phyloP scores from a whole-genome alignment of 2,888 invertebrate genomes.

The Sialis fuliginosa region DNA sequence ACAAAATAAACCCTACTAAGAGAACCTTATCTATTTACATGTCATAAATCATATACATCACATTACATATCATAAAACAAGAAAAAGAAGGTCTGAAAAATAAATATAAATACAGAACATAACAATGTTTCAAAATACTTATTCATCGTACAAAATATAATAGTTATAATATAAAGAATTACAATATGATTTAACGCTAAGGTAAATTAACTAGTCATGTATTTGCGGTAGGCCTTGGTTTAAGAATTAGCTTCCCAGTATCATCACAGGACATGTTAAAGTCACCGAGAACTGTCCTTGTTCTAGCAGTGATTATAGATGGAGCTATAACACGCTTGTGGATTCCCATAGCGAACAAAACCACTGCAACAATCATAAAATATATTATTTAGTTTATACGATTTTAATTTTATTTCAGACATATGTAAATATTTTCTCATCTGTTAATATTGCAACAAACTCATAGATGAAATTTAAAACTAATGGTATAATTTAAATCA shows the following conservation, averaged over 20 bases:
- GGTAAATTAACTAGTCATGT: conserved; percentile 18
- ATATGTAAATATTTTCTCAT: background rate
- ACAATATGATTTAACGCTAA: background rate
- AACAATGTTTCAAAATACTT: no score
- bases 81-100: no score
- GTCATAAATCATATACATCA: no score
- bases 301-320: conserved; percentile 84
- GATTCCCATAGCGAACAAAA: conserved; percentile 80
- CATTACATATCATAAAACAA: no score
- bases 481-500: no score
- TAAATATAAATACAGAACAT: no score
- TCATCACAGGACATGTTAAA: conserved; percentile 99
- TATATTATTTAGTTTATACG: background rate
- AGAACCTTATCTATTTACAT: no score
- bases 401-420: background rate
- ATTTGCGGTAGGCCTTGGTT: conserved; percentile 53
- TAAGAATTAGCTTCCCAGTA: conserved; percentile 85
- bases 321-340: conserved; percentile 94
- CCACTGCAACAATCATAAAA: conserved; percentile 32
- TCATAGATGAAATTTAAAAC: background rate
- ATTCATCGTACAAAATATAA: no score
- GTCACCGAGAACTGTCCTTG: conserved; percentile 76
- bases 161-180: no score
- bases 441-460: no score
- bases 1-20: no score